phyloP scores from a whole-genome alignment of 2,888 invertebrate genomes.

The Ptilodon capucinus region DNA sequence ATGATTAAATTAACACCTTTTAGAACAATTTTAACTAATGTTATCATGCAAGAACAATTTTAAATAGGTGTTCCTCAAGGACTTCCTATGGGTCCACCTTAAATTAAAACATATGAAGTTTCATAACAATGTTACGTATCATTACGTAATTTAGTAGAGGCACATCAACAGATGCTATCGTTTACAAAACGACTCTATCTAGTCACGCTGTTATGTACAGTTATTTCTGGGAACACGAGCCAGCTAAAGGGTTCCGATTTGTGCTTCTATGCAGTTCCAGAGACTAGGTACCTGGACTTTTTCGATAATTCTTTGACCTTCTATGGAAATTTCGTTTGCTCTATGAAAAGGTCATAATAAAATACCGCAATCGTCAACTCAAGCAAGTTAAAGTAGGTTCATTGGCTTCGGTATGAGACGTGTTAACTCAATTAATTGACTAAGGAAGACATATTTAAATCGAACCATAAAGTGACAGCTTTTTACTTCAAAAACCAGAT shows the following conservation, averaged over 20 bases:
- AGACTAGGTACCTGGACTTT: slow-evolving; percentile 13
- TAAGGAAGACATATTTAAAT: background rate
- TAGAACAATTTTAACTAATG: background rate
- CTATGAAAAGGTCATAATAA: background rate
- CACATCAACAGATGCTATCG: slow-evolving; percentile 51
- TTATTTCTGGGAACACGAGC: slow-evolving; percentile 52
- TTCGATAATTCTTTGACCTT: too few species aligned
- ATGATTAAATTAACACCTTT: background rate
- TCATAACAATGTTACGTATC: slow-evolving; percentile 28
- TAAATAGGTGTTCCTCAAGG: slow-evolving; percentile 18
- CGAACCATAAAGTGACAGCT: background rate
- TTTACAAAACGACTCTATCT: slow-evolving; percentile 52
- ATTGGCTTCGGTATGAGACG: background rate
- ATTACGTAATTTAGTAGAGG: slow-evolving; percentile 42
- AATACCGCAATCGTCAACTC: background rate
- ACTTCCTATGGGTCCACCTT: slow-evolving; percentile 28
- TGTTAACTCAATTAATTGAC: too few species aligned
- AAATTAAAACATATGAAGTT: slow-evolving; percentile 21
- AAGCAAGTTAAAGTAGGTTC: background rate
- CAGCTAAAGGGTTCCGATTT: slow-evolving; percentile 42
- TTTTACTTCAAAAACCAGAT: slow-evolving; percentile 2
- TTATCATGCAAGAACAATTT: background rate
- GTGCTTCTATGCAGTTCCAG: slow-evolving; percentile 26
- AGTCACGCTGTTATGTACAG: slow-evolving; percentile 57
- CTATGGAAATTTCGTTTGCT: background rate